Conservation (phyloP, 2,797 vertebrate genomes). For the Pelochelys cantorii region DNA sequence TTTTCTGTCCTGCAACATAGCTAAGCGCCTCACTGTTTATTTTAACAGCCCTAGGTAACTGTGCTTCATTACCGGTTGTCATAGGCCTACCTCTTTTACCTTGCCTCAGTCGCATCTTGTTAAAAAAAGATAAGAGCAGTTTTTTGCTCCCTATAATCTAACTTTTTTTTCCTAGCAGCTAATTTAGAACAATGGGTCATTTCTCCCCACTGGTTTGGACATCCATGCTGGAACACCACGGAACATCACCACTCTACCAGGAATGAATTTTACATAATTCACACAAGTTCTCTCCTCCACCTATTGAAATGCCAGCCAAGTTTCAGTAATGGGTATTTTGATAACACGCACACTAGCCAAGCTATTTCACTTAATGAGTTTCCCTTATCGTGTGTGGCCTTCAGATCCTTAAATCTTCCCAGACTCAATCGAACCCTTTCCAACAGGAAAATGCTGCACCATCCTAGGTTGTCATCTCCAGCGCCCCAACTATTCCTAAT, state of each 20-base stretch:
- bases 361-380: not conserved
- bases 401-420: not conserved
- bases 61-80: not conserved
- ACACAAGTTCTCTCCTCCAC: not conserved
- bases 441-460: not conserved
- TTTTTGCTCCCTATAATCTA: not conserved
- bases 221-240: not conserved
- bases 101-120: not conserved
- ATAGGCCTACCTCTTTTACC: not conserved
- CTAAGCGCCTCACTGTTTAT: not conserved
- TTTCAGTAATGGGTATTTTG: not conserved
- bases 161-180: not conserved
- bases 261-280: not conserved
- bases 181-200: not conserved
- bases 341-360: not conserved
- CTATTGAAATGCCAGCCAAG: not conserved
- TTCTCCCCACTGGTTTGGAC: not conserved
- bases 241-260: not conserved
- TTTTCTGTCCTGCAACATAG: not conserved
- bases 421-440: not conserved
- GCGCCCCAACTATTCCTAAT: not conserved
- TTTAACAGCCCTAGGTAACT: not conserved
- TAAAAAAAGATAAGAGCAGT: not conserved
- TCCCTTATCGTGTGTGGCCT: not conserved
- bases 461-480: not conserved